phyloP scores from a whole-genome alignment of 2,888 invertebrate species.

The Caenorhabditis japonica region DNA sequence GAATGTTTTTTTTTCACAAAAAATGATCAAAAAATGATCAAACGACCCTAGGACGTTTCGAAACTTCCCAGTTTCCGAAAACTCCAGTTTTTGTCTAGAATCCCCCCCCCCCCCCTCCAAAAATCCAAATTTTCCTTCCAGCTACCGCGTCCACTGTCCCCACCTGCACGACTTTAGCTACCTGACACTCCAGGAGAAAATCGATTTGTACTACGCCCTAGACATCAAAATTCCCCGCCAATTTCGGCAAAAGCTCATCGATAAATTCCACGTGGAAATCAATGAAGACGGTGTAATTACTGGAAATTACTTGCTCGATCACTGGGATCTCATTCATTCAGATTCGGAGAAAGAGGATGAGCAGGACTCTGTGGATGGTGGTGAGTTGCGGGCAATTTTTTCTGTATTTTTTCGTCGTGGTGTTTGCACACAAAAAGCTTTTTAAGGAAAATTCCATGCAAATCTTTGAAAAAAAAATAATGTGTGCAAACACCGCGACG shows the following conservation, averaged over 20 bases:
- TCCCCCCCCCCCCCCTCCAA: too few species aligned
- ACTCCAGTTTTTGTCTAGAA: too few species aligned
- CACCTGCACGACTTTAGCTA: not conserved
- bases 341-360: slow-evolving; percentile 1
- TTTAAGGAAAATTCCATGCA: too few species aligned
- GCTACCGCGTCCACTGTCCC: not conserved
- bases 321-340: slow-evolving; percentile 13
- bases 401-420: not conserved
- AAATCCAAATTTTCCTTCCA: not conserved
- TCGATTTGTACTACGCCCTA: slow-evolving; percentile 11
- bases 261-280: not conserved
- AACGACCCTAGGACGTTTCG: too few species aligned
- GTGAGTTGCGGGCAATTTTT: too few species aligned
- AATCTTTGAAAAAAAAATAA: too few species aligned
- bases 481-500: too few species aligned
- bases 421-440: too few species aligned
- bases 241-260: not conserved
- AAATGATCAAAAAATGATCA: too few species aligned
- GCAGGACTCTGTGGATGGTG: too few species aligned
- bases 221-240: not conserved
- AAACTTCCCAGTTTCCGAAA: too few species aligned
- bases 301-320: not conserved
- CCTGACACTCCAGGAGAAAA: not conserved
- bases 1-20: too few species aligned
- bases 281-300: not conserved